phyloP scores from a whole-genome alignment of 2,888 invertebrate species.

The Acanthosepion lycidas region DNA sequence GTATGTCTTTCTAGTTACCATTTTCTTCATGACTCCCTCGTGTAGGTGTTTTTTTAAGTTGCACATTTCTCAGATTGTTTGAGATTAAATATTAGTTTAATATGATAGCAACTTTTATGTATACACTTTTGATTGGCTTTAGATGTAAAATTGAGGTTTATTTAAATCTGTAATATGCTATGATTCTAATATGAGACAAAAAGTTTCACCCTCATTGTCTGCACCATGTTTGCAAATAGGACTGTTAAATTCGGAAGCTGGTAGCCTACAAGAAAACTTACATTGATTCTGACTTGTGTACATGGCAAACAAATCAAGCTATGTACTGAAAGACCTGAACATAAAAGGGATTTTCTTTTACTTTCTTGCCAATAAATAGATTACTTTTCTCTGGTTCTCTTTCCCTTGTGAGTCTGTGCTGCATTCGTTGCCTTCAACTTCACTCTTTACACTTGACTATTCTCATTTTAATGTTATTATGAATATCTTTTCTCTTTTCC shows the following conservation, averaged over 20 bases:
- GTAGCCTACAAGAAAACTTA: background rate
- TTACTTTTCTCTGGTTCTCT: background rate
- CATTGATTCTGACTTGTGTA: background rate
- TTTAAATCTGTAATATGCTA: background rate
- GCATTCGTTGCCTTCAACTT: background rate
- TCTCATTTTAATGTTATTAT: background rate
- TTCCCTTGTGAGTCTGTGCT: background rate
- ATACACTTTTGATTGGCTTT: background rate
- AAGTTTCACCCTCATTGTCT: background rate
- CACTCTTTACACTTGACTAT: background rate
- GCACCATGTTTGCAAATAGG: background rate
- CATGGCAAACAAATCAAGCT: background rate
- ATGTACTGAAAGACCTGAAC: background rate
- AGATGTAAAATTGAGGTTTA: background rate
- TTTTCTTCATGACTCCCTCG: too few species aligned
- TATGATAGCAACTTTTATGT: background rate
- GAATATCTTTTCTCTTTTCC: background rate
- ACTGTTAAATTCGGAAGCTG: background rate
- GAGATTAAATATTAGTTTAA: background rate
- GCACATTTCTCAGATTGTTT: background rate
- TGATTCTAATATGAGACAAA: background rate
- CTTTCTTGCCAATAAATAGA: background rate
- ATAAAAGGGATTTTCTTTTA: background rate
- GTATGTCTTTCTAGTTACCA: too few species aligned
- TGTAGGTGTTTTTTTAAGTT: too few species aligned